Percentiles rank a stretch among this genome's conserved stretches.
phyloP scores from a whole-genome alignment of 2,888 invertebrate species.

The Busseola fusca region DNA sequence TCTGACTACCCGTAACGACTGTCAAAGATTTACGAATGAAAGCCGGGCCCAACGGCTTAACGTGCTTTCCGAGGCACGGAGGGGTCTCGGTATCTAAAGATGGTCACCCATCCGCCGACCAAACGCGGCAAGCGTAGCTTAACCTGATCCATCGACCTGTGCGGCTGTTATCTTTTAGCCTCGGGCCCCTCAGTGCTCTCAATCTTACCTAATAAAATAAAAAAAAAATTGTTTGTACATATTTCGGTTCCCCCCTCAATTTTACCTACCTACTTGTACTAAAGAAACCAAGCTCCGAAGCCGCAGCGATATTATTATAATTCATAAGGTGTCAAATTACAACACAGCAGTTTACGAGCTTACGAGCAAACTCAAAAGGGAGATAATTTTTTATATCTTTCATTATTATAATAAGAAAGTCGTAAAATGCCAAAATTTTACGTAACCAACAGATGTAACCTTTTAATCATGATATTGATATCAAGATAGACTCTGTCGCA shows the following conservation, averaged over 20 bases:
- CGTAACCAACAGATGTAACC: background rate
- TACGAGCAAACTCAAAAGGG: slow-evolving; percentile 20
- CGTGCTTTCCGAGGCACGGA: too few relatives aligned
- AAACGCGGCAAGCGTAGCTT: too few relatives aligned
- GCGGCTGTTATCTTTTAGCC: too few relatives aligned
- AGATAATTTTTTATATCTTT: slow-evolving; percentile 10
- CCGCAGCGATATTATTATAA: background rate
- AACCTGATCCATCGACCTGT: too few relatives aligned
- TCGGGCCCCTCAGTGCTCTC: too few relatives aligned
- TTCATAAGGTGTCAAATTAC: slow-evolving; percentile 26
- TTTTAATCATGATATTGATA: slow-evolving; percentile 22
- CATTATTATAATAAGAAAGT: slow-evolving; percentile 10
- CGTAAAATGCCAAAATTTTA: slow-evolving; percentile 6
- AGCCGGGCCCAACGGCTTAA: too few relatives aligned
- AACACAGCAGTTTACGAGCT: slow-evolving; percentile 12
- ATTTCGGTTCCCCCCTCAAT: background rate
- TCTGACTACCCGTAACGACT: too few relatives aligned
- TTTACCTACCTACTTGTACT: background rate
- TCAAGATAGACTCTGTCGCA: background rate
- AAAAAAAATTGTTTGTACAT: too few relatives aligned
- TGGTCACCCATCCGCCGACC: too few relatives aligned
- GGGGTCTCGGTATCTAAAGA: too few relatives aligned
- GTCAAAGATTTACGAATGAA: too few relatives aligned
- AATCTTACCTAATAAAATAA: too few relatives aligned
- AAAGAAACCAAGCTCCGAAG: background rate